A percentile compares a stretch with the other conserved stretches of the same genome.
phyloP scores from a whole-genome alignment of 2,888 invertebrate genomes.

The Drosophila seclusa region DNA sequence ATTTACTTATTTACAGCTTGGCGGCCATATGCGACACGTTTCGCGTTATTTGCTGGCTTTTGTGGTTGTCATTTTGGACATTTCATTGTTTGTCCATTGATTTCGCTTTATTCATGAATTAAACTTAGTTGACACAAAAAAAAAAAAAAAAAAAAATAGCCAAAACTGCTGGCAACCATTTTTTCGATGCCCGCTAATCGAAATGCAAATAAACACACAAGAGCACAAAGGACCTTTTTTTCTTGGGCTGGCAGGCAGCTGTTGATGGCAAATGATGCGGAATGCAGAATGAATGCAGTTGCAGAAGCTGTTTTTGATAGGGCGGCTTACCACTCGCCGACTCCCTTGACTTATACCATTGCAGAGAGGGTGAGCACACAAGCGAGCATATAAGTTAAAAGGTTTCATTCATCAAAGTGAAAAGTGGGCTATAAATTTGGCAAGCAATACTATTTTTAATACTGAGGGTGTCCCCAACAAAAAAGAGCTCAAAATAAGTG shows the following conservation, averaged over 20 bases:
- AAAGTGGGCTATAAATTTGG: constrained; percentile 1
- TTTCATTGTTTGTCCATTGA: constrained; percentile 55
- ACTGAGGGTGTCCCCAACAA: background rate
- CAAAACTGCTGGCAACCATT: constrained; percentile 17
- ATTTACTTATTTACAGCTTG: constrained; percentile 73
- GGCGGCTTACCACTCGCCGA: background rate
- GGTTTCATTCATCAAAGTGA: background rate
- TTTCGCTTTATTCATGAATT: constrained; percentile 64
- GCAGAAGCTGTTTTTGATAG: constrained; percentile 32
- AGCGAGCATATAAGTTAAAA: background rate
- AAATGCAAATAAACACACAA: constrained; percentile 43
- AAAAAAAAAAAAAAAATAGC: background rate
- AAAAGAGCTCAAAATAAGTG: background rate
- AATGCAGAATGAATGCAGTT: constrained; percentile 29
- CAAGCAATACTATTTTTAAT: background rate
- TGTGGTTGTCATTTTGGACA: constrained; percentile 62
- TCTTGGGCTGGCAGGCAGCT: constrained; percentile 7
- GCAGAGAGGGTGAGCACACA: constrained; percentile 8
- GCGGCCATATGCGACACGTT: constrained; percentile 66
- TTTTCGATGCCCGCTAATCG: constrained; percentile 32
- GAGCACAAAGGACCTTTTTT: constrained; percentile 19
- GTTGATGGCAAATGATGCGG: constrained; percentile 24
- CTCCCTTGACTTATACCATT: constrained; percentile 1
- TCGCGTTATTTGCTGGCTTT: constrained; percentile 58
- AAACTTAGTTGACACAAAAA: constrained; percentile 30